phyloP scores from a whole-genome alignment of 2,888 invertebrate genomes.

The Entomobrya proxima region DNA sequence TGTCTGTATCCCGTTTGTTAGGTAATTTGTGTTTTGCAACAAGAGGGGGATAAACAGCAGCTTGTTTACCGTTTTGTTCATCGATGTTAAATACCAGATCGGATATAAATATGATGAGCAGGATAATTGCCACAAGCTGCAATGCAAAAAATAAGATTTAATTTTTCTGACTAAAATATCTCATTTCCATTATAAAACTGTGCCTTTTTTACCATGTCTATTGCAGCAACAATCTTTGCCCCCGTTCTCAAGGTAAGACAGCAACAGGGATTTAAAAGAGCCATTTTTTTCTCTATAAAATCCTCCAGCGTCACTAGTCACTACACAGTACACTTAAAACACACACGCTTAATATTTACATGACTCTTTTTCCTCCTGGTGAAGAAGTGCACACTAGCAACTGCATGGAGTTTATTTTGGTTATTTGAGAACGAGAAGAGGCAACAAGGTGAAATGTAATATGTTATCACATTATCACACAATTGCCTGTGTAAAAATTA shows the following conservation, averaged over 20 bases:
- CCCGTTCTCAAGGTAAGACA: conserved; percentile 68
- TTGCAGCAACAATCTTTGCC: conserved; percentile 60
- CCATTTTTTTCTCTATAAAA: no score
- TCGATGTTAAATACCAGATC: conserved; percentile 39
- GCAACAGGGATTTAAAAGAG: conserved; percentile 70
- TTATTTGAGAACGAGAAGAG: no score
- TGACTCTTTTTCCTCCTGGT: no score
- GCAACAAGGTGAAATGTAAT: no score
- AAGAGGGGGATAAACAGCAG: neutral
- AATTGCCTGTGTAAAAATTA: no score
- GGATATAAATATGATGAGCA: conserved; percentile 61
- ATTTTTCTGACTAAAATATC: neutral
- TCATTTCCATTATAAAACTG: neutral
- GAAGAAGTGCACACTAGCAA: no score
- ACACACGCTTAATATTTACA: no score
- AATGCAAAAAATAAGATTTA: neutral
- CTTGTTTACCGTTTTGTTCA: conserved; percentile 43
- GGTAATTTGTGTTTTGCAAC: neutral
- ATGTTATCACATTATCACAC: no score
- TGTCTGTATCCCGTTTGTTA: no score
- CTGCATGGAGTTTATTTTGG: no score
- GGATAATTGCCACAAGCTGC: conserved; percentile 67
- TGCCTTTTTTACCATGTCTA: conserved; percentile 67
- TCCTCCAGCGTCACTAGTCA: no score
- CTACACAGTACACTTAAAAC: no score